Base-by-base conservation (phyloP, 2,797 vertebrate genomes). In the Hirundo rustica region DNA sequence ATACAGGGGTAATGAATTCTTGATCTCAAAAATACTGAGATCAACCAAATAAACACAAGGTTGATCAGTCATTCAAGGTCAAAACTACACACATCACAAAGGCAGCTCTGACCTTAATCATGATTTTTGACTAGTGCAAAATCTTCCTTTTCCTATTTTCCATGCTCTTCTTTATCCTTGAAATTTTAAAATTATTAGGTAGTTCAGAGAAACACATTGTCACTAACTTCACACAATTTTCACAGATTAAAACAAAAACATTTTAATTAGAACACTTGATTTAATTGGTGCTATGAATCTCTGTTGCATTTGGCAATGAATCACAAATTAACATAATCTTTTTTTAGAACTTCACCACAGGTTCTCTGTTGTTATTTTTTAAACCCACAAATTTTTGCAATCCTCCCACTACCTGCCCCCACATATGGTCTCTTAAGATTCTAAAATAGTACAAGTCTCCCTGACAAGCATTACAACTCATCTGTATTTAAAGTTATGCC, bases 361-460 rank as follows among this genome's bases (percentile, higher is more conserved):
- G 89, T 94, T 95, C 84, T 93, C 77, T 95, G 92, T 95, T 96
- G 78, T 94, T 95, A 78, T 95, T 95, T 94, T 92, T 94, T 91
- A 82, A 94, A 80, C 87, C 92, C 80, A 92, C 88, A 95, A 82
- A 85, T 95, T 95, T 95, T 95, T 96, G 38, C 54, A 96, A 96
- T 95, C 95, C 91, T 91, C 86, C 92, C 76, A 95, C 91, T 87
- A 77, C 84, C 84, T 97, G 67, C 80, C 91, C 88, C 94, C 81
- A 95, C 86, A 91, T 91, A 93, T 92, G 92, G 89, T 94, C 88
- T 94, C 62, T 89, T 96, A 67, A 88, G 74, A 91, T 73, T 87
- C 85, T 88, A 95, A 97, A 95, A 94, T 58, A 83, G 45, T 78
- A 55, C 38, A 68, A 66, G 58, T 82, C 53, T 95, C 61, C 34